Base-by-base conservation (phyloP, 2,888 invertebrate species). In the Xanthostigma xanthostigma region DNA sequence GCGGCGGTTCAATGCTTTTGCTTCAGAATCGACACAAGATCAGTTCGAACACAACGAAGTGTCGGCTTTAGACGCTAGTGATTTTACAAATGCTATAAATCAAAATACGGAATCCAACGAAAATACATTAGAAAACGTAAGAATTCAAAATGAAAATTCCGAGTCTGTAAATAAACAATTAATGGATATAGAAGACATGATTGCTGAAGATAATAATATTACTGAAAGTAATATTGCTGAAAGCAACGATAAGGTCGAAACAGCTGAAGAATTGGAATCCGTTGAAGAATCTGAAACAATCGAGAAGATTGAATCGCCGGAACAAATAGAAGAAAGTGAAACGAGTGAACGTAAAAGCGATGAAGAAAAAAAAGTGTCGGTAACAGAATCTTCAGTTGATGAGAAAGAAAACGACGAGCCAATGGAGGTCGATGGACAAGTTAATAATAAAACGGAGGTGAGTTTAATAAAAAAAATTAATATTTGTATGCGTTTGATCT, bases 231-330 rank as follows among this genome's bases (percentile, higher is more conserved):
- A 49, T 17, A 50, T 49, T 41, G 51, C 50, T 41, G 53, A 52
- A 11, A 44, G 54, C 43, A 51, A 52, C 27, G 44, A 27, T 42
- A 41, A 45, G 38, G 46, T 47, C 40, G 48, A 46, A 17, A 59
- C 60, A 34, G 59, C 57, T 44, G 54, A 56, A 37, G 56, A 57
- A 45, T 49, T 54, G 17, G 55, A 42, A 39, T 46, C 49, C 38
- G 36, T 48, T 34, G 35, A 41, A 45, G 39, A 46, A 40, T 2
- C 38, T 27, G 27, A 27, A 6, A 48, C 48, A 48, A 42, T 34
- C 61, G 62, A 39, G 60, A 62, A 10, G 54, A 52, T 17, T 60
- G 62, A 33, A 53, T 44, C 14, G 60, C 59, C 46, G 63, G 60
- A 36, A 58, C 60, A 17, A 57, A 61, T 27, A 49, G 49, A 54